Conservation (phyloP, 2,113 vertebrate genomes). For the rat (Rattus norvegicus) region GRCr8 NC_086039.1:99836001-99836500, state of each 20-base stretch:
- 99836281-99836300: slow-evolving; percentile 56
- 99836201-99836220: slow-evolving; percentile 84
- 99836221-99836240: slow-evolving; percentile 77
- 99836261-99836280: slow-evolving; percentile 66
- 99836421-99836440: slow-evolving; percentile 63
- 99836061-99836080: slow-evolving; percentile 80
- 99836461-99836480: neutral
- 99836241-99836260: slow-evolving; percentile 78
- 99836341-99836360: slow-evolving; percentile 53
- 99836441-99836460: slow-evolving; percentile 56
- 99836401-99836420: slow-evolving; percentile 30
- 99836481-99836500: slow-evolving; percentile 61
- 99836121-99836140: slow-evolving; percentile 82
- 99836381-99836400: slow-evolving; percentile 35
- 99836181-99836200: slow-evolving; percentile 85
- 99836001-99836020: slow-evolving; percentile 72
- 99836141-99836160: slow-evolving; percentile 83
- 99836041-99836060: slow-evolving; percentile 78
- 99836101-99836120: slow-evolving; percentile 86
- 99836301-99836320: slow-evolving; percentile 64
- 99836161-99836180: slow-evolving; percentile 84
- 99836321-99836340: neutral
- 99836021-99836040: slow-evolving; percentile 64
- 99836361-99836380: slow-evolving; percentile 26
- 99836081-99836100: slow-evolving; percentile 85